Percentiles rank a stretch among this genome's conserved stretches.
Conservation (phyloP, 2,113 vertebrate species). For the Menura novaehollandiae region DNA sequence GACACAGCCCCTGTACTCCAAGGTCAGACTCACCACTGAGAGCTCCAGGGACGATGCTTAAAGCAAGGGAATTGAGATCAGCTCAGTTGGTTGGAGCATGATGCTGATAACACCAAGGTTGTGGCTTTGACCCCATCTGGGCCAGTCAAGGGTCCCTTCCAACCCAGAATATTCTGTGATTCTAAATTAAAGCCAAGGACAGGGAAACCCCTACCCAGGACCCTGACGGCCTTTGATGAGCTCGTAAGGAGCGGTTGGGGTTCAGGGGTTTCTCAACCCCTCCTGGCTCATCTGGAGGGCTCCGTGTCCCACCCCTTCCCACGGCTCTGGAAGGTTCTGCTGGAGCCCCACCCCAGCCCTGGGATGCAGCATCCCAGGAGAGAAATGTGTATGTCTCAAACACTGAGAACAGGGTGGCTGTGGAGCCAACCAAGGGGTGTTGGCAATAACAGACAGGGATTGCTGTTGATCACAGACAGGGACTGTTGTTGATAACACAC, state of each 20-base stretch:
- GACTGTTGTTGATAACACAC: neutral
- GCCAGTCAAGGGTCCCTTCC: neutral
- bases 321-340: neutral
- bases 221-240: neutral
- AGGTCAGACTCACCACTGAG: neutral
- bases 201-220: neutral
- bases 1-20: neutral
- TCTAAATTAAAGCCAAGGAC: neutral
- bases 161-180: neutral
- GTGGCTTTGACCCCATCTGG: neutral
- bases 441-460: neutral
- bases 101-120: neutral
- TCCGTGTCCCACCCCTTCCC: neutral
- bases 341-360: neutral
- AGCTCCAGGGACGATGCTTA: neutral
- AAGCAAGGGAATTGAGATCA: neutral
- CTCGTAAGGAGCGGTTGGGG: accelerated
- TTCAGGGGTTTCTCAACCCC: neutral
- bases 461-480: neutral
- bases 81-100: neutral
- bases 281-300: neutral
- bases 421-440: neutral
- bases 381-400: neutral
- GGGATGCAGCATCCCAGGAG: neutral
- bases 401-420: neutral